Conservation (phyloP, 2,888 invertebrate genomes). For the Drosophila atroscutellata region DNA sequence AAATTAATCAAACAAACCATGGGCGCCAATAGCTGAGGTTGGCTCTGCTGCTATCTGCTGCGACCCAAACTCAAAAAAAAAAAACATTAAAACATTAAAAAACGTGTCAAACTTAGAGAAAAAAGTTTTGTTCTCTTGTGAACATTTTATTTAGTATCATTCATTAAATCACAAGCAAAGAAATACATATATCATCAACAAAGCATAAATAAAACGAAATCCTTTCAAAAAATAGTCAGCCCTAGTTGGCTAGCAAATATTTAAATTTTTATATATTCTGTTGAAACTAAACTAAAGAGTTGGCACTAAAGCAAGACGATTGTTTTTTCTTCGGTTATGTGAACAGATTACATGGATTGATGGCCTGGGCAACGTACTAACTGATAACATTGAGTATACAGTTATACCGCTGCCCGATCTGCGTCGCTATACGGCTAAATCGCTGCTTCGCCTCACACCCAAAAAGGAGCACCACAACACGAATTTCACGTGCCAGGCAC, state of each 20-base stretch:
- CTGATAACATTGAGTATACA: slow-evolving; percentile 91
- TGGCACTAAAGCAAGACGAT: slow-evolving; percentile 12
- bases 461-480: slow-evolving; percentile 95
- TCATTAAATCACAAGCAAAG: neutral
- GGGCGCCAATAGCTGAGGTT: slow-evolving; percentile 14
- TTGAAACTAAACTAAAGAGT: slow-evolving; percentile 20
- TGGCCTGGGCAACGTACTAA: slow-evolving; percentile 93
- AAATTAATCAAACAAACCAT: slow-evolving; percentile 56
- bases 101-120: neutral
- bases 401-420: slow-evolving; percentile 92
- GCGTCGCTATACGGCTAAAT: slow-evolving; percentile 93
- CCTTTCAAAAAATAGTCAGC: neutral
- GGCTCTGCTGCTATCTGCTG: slow-evolving; percentile 4
- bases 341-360: slow-evolving; percentile 95
- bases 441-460: slow-evolving; percentile 93
- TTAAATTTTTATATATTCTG: neutral
- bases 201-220: neutral
- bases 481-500: slow-evolving; percentile 95
- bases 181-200: neutral
- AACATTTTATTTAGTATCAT: neutral
- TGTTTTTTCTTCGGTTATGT: neutral
- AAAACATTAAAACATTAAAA: neutral
- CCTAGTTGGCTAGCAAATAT: neutral
- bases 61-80: neutral
- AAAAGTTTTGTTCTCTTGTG: neutral